Evolutionary conservation across 1,140 invertebrate genomes (phyloP).

Genomic region (Drosophila baimaii): DNA sequence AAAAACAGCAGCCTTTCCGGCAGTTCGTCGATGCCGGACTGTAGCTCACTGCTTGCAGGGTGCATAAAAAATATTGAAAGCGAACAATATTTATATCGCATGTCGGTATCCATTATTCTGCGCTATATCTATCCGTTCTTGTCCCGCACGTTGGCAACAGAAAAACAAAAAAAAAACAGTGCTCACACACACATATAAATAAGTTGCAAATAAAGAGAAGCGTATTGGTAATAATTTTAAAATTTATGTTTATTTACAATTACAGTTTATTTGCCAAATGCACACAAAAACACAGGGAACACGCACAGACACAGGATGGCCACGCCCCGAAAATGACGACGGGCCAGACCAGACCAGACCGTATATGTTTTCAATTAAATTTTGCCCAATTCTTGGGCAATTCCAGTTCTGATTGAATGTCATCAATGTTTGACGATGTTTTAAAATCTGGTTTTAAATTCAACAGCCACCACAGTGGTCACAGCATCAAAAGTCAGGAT

Average conservation of each 20-base stretch:
- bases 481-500: neutral
- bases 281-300: slow-evolving; percentile 30
- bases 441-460: slow-evolving; percentile 3
- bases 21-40: slow-evolving; percentile 10
- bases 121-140: slow-evolving; percentile 32
- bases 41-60: slow-evolving; percentile 15
- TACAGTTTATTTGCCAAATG: slow-evolving; percentile 73
- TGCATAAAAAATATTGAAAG: slow-evolving; percentile 54
- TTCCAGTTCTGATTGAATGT: slow-evolving; percentile 15
- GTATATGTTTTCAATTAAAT: slow-evolving; percentile 30
- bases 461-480: slow-evolving; percentile 4
- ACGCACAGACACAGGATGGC: neutral
- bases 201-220: slow-evolving; percentile 72
- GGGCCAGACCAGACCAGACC: no score
- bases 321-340: slow-evolving; percentile 19
- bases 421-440: slow-evolving; percentile 13
- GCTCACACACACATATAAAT: slow-evolving; percentile 56
- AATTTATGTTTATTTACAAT: slow-evolving; percentile 81
- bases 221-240: slow-evolving; percentile 74
- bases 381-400: slow-evolving; percentile 14
- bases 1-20: neutral
- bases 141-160: slow-evolving; percentile 1
- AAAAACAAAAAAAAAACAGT: neutral
- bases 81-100: slow-evolving; percentile 69
- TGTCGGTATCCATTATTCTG: slow-evolving; percentile 62